These are phyloP conservation scores for Hydroisotoma schaefferi DNA, from an alignment of 2,888 invertebrate species.

Conservation along the genomic window DNA sequence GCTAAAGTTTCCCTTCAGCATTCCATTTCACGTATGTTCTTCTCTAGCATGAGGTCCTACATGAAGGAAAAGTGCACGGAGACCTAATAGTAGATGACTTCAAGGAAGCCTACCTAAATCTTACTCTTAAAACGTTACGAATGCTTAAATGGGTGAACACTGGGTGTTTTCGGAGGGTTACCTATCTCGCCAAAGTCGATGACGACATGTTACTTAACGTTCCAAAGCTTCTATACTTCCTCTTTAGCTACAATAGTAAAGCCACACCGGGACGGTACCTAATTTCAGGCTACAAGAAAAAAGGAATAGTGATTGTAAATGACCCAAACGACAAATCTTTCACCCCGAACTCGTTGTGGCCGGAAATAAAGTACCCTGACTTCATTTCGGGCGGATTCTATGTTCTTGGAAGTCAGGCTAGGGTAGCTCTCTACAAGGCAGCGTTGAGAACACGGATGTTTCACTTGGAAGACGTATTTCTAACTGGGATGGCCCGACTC, in stretches of 20 bases:
- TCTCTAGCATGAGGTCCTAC: conserved; percentile 24
- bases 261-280: conserved; percentile 26
- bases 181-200: conserved; percentile 50
- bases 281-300: conserved; percentile 50
- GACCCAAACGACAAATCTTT: conserved; percentile 50
- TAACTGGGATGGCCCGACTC: conserved; percentile 50
- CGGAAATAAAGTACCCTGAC: conserved; percentile 50
- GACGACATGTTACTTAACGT: conserved; percentile 50
- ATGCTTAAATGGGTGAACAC: conserved; percentile 43
- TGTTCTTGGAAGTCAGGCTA: conserved; percentile 49
- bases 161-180: conserved; percentile 33
- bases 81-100: conserved; percentile 44
- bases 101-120: conserved; percentile 41
- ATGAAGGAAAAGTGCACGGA: conserved; percentile 30
- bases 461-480: conserved; percentile 51
- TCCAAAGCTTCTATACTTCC: conserved; percentile 39
- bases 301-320: conserved; percentile 48
- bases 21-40: neutral
- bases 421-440: conserved; percentile 46
- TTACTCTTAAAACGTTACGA: conserved; percentile 44
- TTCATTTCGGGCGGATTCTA: conserved; percentile 52
- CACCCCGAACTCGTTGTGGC: conserved; percentile 49
- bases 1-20: conserved; percentile 16
- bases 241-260: conserved; percentile 27
- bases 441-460: conserved; percentile 49